phyloP scores from a whole-genome alignment of 1,140 invertebrate species.

The Sesamia nonagrioides region DNA sequence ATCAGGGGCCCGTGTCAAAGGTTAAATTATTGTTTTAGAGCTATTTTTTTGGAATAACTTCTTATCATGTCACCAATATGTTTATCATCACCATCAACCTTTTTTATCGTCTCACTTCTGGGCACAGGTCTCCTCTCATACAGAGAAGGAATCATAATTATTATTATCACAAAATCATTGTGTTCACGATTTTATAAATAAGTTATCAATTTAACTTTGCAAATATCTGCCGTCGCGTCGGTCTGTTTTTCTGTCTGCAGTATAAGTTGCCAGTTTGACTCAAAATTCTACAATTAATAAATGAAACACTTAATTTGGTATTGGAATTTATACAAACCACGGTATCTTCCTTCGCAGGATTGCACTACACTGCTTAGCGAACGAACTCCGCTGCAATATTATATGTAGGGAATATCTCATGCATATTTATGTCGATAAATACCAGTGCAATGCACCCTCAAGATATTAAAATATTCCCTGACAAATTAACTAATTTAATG shows the following conservation, averaged over 20 bases:
- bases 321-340: not conserved
- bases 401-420: not conserved
- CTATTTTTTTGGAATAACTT: not conserved
- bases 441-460: not conserved
- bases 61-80: not conserved
- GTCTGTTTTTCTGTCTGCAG: no score
- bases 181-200: not conserved
- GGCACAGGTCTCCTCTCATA: no score
- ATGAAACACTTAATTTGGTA: not conserved
- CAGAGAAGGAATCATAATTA: no score
- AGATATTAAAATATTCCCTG: not conserved
- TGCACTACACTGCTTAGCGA: not conserved
- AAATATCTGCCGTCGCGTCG: no score
- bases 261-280: no score
- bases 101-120: no score
- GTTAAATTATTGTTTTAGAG: constrained; percentile 17
- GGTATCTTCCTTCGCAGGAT: not conserved
- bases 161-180: not conserved
- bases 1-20: constrained; percentile 19
- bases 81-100: no score
- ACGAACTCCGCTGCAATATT: not conserved
- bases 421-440: not conserved
- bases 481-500: not conserved
- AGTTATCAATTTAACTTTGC: no score
- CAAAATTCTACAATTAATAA: not conserved